Evolutionary conservation across 2,797 vertebrate species (phyloP), one percentile per base, ranked within the genome.

Genomic region (Anas georgica): DNA sequence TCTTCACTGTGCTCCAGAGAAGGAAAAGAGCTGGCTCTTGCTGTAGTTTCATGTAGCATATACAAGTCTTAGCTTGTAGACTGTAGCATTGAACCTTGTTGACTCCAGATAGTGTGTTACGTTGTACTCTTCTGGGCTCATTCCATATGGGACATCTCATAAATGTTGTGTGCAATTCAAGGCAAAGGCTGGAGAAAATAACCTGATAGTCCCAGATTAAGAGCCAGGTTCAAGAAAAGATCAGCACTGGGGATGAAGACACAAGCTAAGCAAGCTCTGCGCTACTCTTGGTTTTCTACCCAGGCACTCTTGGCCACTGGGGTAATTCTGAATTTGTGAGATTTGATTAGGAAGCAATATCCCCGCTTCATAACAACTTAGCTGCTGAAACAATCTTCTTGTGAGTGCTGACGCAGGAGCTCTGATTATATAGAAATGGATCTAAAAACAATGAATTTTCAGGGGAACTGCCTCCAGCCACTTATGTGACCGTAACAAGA

Each of bases 151-250:
- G 33, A 43, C 25, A 45, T 58, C 55, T 73, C 60, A 26, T 55
- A 66, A 69, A 60, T 7, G 1, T n/a, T 85, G 6, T 54, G 46
- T 79, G 58, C 13, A 62, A 64, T 15, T 70, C 33, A 66, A 75
- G 60, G 29, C 4, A 67, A 91, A 89, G 55, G 29, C 76, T 81
- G 17, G 35, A 85, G n/a, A 46, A 56, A 37, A 26, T 48, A 6
- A 10, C 43, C 43, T 39, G 48, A 28, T 7, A 43, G 76, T 12
- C 29, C 43, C 12, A 7, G 14, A 26, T 39, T 0, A 0, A 52
- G 10, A 60, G 10, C 17, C 28, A 25, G 59, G 28, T 12, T 26
- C 41, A 31, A 74, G 50, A 43, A 35, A 17, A 37, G 46, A 23
- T 43, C 1, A 16, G 48, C 18, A 1, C n/a, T 45, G 45, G 31